phyloP scores from a whole-genome alignment of 1,140 invertebrate species.

The Aphelinus certus region DNA sequence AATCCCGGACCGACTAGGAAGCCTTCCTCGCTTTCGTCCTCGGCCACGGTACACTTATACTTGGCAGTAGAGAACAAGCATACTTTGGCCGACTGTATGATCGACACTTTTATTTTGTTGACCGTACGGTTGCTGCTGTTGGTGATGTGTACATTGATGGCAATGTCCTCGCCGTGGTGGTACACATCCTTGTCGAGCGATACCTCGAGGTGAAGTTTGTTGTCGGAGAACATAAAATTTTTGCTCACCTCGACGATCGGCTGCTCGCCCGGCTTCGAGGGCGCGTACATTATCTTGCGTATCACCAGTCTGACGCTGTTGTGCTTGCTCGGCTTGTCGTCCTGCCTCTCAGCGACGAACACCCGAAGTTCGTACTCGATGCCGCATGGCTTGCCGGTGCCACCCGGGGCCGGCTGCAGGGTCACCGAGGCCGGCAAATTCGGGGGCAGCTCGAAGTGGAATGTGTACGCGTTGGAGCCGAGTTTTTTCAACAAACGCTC shows the following conservation, averaged over 20 bases:
- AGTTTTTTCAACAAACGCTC: slow-evolving; percentile 96
- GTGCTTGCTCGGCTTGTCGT: slow-evolving; percentile 96
- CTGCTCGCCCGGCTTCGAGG: slow-evolving; percentile 95
- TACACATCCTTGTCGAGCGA: slow-evolving; percentile 98
- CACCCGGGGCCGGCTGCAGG: slow-evolving; percentile 92
- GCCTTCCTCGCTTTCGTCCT: slow-evolving; percentile 73
- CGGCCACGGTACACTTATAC: slow-evolving; percentile 97
- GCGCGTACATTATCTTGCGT: slow-evolving; percentile 97
- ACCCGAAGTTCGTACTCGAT: slow-evolving; percentile 97
- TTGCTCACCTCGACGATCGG: slow-evolving; percentile 97
- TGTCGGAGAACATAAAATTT: slow-evolving; percentile 99
- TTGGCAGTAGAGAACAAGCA: slow-evolving; percentile 98
- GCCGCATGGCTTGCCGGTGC: slow-evolving; percentile 93
- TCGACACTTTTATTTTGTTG: slow-evolving; percentile 96
- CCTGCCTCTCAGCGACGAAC: slow-evolving; percentile 87
- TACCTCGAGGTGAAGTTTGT: slow-evolving; percentile 95
- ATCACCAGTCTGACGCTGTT: slow-evolving; percentile 84
- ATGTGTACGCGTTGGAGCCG: slow-evolving; percentile 95
- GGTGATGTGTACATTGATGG: slow-evolving; percentile 96
- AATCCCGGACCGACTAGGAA: slow-evolving; percentile 89
- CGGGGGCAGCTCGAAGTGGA: slow-evolving; percentile 96
- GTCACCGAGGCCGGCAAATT: slow-evolving; percentile 96
- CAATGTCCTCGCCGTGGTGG: slow-evolving; percentile 97
- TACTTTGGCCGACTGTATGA: slow-evolving; percentile 98
- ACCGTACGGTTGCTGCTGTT: slow-evolving; percentile 98